These are phyloP conservation scores for Benthosema pterotum DNA, from an alignment of 2,797 vertebrate species.

Conservation along the genomic window DNA sequence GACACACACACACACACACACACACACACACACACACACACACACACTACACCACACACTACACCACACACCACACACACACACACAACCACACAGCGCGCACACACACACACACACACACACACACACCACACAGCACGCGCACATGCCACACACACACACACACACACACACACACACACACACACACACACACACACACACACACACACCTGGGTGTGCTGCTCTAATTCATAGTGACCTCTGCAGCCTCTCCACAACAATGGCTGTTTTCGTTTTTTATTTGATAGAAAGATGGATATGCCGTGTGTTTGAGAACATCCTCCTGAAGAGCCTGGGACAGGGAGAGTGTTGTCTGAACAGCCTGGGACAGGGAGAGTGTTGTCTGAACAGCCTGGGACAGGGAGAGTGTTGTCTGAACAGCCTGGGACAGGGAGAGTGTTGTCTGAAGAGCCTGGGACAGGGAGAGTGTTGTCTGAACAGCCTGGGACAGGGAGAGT, in stretches of 20 bases:
- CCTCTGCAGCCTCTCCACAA: constrained; percentile 71
- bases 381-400: constrained; percentile 70
- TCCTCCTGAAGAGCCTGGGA: constrained; percentile 73
- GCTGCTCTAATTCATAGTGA: constrained; percentile 75
- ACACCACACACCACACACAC: not conserved
- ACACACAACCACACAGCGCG: not conserved
- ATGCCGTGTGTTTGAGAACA: constrained; percentile 69
- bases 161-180: constrained; percentile 11
- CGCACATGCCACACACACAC: constrained; percentile 5
- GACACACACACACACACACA: constrained; percentile 12
- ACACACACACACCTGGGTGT: constrained; percentile 4
- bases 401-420: constrained; percentile 65
- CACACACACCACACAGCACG: too few relatives aligned
- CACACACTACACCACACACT: constrained; percentile 1
- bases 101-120: constrained; percentile 1
- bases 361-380: constrained; percentile 72
- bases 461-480: constrained; percentile 65
- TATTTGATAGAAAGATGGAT: constrained; percentile 82
- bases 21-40: constrained; percentile 6
- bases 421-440: constrained; percentile 72
- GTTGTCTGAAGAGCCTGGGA: constrained; percentile 70
- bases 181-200: constrained; percentile 2
- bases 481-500: constrained; percentile 72
- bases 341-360: constrained; percentile 65
- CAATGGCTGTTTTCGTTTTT: constrained; percentile 73